Evolutionary conservation across 2,888 invertebrate species (phyloP), one percentile per base, ranked within the genome.

Genomic region (Drosophila kambysellisi): DNA sequence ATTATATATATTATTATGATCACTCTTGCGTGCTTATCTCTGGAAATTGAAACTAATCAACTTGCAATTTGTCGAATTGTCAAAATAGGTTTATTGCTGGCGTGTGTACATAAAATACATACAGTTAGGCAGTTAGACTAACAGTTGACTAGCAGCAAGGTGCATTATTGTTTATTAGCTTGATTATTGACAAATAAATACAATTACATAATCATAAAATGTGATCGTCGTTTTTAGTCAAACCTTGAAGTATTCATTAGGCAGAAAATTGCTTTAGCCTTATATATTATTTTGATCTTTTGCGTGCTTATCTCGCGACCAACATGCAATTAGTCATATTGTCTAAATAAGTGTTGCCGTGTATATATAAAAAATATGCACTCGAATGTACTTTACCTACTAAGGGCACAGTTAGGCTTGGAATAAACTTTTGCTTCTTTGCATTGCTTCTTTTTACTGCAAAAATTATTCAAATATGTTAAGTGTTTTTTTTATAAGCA

Each of bases 301-400:
- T 15, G 20, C 9, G 8, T 53, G 33, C 6, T 62, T 39, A 46
- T 68, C 50, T 30, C 43, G 11, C 15, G 66, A 77, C 66, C 30
- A 37, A 12, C 20, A 4, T 66, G 51, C 35, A 62, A 74, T 70
- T 77, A 71, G 32, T 58, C 33, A 51, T 51, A n/a, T 78, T 82
- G n/a, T 46, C 46, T 46, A 7, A 41, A 41, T 41, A 11, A 20
- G 20, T 12, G 46, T 20, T 46, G 46, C 20, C 46, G 46, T 7
- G 12, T 12, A 20, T 46, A 46, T 7, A 20, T 7, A 12, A 46
- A 46, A 20, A 7, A 20, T 4, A 39, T 39, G 39, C 39, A 39
- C 17, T 39, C 17, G 17, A 39, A 4, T 39, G 17, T 17, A 39
- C 39, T 17, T 17, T 39, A 39, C 17, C 39, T 17, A 15, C 4